phyloP scores from a whole-genome alignment of 2,797 vertebrate genomes.

The Cyclopterus lumpus region DNA sequence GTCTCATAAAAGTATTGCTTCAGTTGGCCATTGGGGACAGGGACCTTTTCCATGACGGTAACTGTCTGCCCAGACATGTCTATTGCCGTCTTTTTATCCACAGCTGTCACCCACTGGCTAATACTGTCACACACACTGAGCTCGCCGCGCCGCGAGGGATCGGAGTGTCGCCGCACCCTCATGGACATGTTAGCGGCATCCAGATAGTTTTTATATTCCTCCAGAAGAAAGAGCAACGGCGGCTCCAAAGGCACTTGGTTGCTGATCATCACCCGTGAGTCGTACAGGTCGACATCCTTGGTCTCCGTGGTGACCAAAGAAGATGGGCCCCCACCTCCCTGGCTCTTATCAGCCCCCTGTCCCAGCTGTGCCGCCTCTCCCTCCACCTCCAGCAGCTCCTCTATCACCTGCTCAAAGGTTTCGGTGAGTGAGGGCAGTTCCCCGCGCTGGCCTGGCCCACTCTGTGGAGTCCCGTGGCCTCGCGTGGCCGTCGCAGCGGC shows the following conservation, averaged over 20 bases:
- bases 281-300: conserved; percentile 97
- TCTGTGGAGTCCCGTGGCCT: conserved; percentile 95
- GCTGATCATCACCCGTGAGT: conserved; percentile 98
- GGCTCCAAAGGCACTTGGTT: conserved; percentile 99
- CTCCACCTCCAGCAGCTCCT: conserved; percentile 94
- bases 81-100: conserved; percentile 99
- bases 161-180: conserved; percentile 97
- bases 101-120: conserved; percentile 99
- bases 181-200: conserved; percentile 99
- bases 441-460: conserved; percentile 85
- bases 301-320: conserved; percentile 83
- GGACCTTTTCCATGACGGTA: conserved; percentile 98
- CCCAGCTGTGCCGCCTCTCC: conserved; percentile 88
- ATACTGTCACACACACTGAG: conserved; percentile 99
- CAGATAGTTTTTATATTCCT: conserved; percentile 99
- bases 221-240: conserved; percentile 97
- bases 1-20: conserved; percentile 99
- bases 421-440: conserved; percentile 92
- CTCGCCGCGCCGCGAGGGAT: conserved; percentile 96
- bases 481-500: conserved; percentile 86
- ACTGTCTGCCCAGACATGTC: conserved; percentile 99
- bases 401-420: conserved; percentile 99
- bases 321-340: conserved; percentile 82
- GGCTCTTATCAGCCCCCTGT: conserved; percentile 85
- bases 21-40: conserved; percentile 98